Evolutionary conservation across 2,888 invertebrate genomes (phyloP), one percentile per base, ranked within the genome.

Genomic region (Tolmerus cingulatus): DNA sequence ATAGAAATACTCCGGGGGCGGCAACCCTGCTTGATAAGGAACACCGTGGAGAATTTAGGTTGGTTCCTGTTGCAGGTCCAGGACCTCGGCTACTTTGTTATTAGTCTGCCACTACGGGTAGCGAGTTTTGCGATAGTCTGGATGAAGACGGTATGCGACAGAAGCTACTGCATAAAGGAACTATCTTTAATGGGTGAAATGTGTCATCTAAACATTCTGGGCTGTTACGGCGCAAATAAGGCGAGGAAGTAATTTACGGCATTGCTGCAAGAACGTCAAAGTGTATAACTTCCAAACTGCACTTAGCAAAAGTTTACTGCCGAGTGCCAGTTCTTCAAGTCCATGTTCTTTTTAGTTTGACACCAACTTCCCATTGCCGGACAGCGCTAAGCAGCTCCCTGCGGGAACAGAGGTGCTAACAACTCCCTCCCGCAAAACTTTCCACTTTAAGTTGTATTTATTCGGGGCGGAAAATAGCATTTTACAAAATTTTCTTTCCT

Each of bases 111-210:
- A n/a, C 34, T 82, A 34, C 7, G n/a, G 5, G 5, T 51, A n/a
- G 51, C 51, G 51, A 51, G 7, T n/a, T 51, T 51, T 51, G 16
- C n/a, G 51, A 16, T 5, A 51, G 14, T n/a, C 51, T 51, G 5
- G 51, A n/a, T 5, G 51, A 14, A 51, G n/a, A n/a, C 51, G 19
- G 51, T 51, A n/a, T 19, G 7, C 51, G 51, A 19, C n/a, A 5
- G n/a, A n/a, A 51, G n/a, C 51, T 19, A 0, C 51, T 19, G 16
- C 5, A 51, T 51, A 51, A 27, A 79, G 14, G 2, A 78, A n/a
- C 34, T 30, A 34, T 34, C 57, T 55, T 82, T 82, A 82, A 82
- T 82, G 81, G 81, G 37, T 30, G 57, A 57, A 82, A 82, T 82
- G 55, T 82, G 57, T 82, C 81, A 82, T 7, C 55, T 19, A 12